Conservation (phyloP, 2,888 invertebrate species). For the Xylocampa areola region DNA sequence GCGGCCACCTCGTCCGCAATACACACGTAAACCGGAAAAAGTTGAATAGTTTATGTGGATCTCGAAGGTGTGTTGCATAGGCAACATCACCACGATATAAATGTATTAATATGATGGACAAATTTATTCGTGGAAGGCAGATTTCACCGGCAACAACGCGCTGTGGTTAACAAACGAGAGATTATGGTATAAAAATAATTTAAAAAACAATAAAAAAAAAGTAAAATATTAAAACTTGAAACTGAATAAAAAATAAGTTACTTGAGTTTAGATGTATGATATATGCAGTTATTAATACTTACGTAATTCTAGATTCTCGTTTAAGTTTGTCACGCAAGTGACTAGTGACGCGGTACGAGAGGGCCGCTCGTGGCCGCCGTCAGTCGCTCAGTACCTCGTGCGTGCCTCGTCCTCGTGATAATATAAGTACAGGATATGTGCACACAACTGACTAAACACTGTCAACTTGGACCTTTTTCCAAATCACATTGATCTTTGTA, state of each 20-base stretch:
- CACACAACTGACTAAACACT: constrained; percentile 72
- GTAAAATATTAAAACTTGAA: constrained; percentile 89
- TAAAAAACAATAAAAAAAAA: constrained; percentile 88
- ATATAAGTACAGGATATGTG: constrained; percentile 83
- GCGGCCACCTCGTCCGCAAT: constrained; percentile 73
- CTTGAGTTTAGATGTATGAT: constrained; percentile 89
- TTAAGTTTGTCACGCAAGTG: constrained; percentile 77
- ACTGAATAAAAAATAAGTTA: constrained; percentile 89
- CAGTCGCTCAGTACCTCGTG: constrained; percentile 67
- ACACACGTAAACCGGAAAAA: constrained; percentile 81
- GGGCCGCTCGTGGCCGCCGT: constrained; percentile 59
- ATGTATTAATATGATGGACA: constrained; percentile 75
- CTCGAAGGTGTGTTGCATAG: constrained; percentile 58
- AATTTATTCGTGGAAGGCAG: constrained; percentile 91
- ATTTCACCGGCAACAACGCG: constrained; percentile 92
- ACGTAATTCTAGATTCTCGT: constrained; percentile 88
- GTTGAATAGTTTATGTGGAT: constrained; percentile 71
- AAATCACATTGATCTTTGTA: constrained; percentile 78
- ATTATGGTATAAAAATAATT: constrained; percentile 88
- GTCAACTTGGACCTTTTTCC: constrained; percentile 73
- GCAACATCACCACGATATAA: constrained; percentile 62
- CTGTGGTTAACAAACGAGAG: constrained; percentile 89
- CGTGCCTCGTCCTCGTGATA: constrained; percentile 83
- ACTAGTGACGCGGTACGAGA: constrained; percentile 66
- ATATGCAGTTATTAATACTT: constrained; percentile 89